Conservation (phyloP, 2,888 invertebrate genomes). For the Volucella inanis region DNA sequence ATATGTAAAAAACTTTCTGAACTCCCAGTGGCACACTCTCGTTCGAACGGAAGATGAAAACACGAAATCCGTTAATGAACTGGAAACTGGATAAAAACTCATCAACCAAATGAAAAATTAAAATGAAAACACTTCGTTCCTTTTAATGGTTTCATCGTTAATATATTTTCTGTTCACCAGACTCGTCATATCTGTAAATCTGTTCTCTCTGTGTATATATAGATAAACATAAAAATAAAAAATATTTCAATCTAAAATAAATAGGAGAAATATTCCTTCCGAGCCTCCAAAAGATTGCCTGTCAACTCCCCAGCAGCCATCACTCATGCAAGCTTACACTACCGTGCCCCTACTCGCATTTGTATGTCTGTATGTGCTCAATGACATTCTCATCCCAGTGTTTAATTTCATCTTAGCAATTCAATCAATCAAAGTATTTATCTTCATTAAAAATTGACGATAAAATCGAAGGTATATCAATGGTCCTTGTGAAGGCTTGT, state of each 20-base stretch:
- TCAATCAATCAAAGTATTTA: conserved; percentile 52
- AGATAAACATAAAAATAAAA: neutral
- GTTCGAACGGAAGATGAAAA: neutral
- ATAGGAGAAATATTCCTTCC: neutral
- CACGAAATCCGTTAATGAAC: conserved; percentile 42
- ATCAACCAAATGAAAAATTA: conserved; percentile 58
- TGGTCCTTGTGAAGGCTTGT: neutral
- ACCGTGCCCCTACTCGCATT: neutral
- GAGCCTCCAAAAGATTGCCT: conserved; percentile 32
- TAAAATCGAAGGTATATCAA: neutral
- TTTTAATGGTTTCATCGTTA: conserved; percentile 51
- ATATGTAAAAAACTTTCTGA: no score
- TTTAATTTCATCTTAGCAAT: conserved; percentile 10
- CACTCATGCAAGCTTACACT: conserved; percentile 42
- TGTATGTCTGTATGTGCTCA: neutral
- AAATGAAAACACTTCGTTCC: conserved; percentile 41
- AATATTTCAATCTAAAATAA: conserved; percentile 36
- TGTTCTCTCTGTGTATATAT: no score
- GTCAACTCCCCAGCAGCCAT: conserved; percentile 38
- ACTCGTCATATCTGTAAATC: no score
- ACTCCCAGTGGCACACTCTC: neutral
- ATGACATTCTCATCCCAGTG: conserved; percentile 19
- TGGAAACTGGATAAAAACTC: conserved; percentile 56
- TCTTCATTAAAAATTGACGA: conserved; percentile 45
- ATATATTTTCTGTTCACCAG: conserved; percentile 7